phyloP scores from a whole-genome alignment of 2,797 vertebrate genomes.

The Distichodus sexfasciatus region DNA sequence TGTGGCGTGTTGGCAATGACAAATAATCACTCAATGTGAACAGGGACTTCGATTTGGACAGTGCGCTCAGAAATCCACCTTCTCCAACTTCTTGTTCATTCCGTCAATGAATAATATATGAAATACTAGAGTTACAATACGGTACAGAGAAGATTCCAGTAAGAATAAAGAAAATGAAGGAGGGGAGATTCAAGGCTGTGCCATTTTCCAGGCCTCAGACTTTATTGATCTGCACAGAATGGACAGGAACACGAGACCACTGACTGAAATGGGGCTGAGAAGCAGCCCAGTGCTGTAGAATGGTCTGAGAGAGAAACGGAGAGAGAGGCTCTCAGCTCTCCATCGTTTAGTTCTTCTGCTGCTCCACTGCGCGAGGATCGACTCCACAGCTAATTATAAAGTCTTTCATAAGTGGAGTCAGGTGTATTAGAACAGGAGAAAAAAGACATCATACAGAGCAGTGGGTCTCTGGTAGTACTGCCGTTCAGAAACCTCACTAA shows the following conservation, averaged over 20 bases:
- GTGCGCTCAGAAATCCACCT: too few relatives aligned
- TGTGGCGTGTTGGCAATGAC: too few relatives aligned
- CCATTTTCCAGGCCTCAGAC: not conserved
- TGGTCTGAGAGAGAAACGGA: not conserved
- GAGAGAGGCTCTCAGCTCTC: not conserved
- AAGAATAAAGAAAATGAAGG: not conserved
- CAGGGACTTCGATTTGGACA: too few relatives aligned
- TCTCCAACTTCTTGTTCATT: too few relatives aligned
- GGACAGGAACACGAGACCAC: conserved; percentile 8
- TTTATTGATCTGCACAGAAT: conserved; percentile 15
- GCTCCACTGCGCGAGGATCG: not conserved
- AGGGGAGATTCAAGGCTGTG: not conserved
- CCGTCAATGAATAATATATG: too few relatives aligned
- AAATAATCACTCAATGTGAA: too few relatives aligned
- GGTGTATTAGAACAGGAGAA: not conserved
- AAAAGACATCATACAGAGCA: not conserved
- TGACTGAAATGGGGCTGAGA: not conserved
- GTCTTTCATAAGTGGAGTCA: not conserved
- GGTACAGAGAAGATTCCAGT: not conserved
- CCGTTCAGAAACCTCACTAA: not conserved
- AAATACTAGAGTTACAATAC: not conserved
- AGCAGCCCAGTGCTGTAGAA: not conserved
- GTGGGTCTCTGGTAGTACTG: not conserved
- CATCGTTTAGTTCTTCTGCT: not conserved
- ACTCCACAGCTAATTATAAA: conserved; percentile 16